Base-by-base conservation (phyloP, 2,113 vertebrate genomes). In the Carollia perspicillata region DNA sequence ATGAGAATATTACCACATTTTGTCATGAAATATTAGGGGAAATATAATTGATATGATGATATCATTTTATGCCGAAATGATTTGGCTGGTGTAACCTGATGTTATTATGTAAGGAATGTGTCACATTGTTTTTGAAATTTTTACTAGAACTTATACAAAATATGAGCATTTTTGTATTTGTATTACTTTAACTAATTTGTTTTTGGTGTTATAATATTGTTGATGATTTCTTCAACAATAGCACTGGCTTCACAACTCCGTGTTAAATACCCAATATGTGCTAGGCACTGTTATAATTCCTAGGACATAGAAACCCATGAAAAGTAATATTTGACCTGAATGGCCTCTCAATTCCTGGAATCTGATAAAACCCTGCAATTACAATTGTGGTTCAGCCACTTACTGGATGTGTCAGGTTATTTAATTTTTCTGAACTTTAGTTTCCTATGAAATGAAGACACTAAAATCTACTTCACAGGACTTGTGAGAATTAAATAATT, bases 181-280 rank as follows among this genome's bases (percentile, higher is more conserved):
- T 11, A 33, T 1, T 3, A 75, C 86, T 92, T 97, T 51, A 97
- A 58, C 8, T 47, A 55, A n/a, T 86, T 79, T 92, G 74, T 69
- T 55, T 93, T 83, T 88, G 74, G 1, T 49, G 35, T 68, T 93
- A n/a, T 68, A 68, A 47, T 60, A 79, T 65, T 68, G n/a, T 78
- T 93, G 40, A 28, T 53, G 44, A 35, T 84, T 95, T 18, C n/a
- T 69, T 93, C 0, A 44, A 90, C 81, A 85, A 74, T 65, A 90
- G 0, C 5, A 72, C 1, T 94, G 80, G 7, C 4, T 66, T 74
- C 28, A 77, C 8, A 84, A 53, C 42, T 72, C 20, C 40, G 28
- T 81, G 14, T 42, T 80, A 77, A 85, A 55, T 40, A 88, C 0
- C 4, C 4, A 51, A 2, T 65, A 74, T 10, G 8, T 74, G 8